Evolutionary conservation across 2,797 vertebrate species (phyloP).

Genomic region (Arnoldichthys spilopterus): DNA sequence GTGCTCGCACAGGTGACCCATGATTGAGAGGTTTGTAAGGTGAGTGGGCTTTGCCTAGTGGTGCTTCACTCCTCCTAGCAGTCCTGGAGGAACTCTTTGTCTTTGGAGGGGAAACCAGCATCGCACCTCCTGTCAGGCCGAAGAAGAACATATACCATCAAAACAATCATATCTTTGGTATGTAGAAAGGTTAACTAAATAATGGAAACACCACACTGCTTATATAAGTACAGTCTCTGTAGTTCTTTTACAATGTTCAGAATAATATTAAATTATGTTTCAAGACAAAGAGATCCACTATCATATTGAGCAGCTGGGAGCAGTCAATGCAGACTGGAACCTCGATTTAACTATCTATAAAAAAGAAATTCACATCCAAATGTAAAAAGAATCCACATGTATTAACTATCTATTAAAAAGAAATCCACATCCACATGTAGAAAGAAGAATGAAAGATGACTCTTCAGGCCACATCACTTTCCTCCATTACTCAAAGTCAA

Average conservation of each 20-base stretch:
- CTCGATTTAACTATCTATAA: background rate
- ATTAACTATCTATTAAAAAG: background rate
- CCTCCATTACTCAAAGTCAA: background rate
- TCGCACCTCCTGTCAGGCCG: slow-evolving; percentile 73
- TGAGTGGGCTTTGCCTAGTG: slow-evolving; percentile 61
- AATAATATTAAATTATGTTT: background rate
- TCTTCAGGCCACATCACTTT: slow-evolving; percentile 8
- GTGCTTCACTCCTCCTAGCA: slow-evolving; percentile 60
- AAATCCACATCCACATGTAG: background rate
- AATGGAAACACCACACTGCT: background rate
- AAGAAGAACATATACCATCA: slow-evolving; percentile 14
- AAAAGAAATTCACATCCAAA: background rate
- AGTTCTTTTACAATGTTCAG: background rate
- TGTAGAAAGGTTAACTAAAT: background rate
- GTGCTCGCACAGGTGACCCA: slow-evolving; percentile 18
- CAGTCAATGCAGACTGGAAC: background rate
- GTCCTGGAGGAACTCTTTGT: slow-evolving; percentile 62
- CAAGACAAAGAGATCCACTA: background rate
- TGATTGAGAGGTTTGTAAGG: slow-evolving; percentile 60
- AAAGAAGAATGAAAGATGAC: slow-evolving; percentile 32
- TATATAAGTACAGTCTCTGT: background rate
- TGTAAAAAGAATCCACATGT: no score
- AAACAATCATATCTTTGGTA: background rate
- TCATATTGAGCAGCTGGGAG: background rate
- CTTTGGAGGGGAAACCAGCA: slow-evolving; percentile 79